Conservation (phyloP, 2,888 invertebrate species). For the Stramonita haemastoma region DNA sequence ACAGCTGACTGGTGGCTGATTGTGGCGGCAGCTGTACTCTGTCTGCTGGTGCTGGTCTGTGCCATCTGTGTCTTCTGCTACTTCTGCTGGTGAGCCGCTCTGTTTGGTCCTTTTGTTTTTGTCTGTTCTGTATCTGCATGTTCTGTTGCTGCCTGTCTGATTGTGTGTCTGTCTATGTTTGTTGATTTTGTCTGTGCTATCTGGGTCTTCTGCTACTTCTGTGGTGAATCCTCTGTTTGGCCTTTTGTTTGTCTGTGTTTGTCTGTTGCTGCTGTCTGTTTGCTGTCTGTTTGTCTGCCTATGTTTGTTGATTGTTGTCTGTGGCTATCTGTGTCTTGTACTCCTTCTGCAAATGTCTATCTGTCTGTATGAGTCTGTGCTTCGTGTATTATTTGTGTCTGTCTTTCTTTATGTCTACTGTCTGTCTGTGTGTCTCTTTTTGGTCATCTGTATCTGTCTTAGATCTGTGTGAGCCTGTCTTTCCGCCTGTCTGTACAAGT, state of each 20-base stretch:
- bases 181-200: background rate
- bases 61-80: slow-evolving; percentile 28
- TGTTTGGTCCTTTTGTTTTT: background rate
- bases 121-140: background rate
- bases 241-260: background rate
- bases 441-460: background rate
- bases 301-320: background rate
- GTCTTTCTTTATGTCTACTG: background rate
- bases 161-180: background rate
- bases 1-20: slow-evolving; percentile 43
- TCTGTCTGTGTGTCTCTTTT: background rate
- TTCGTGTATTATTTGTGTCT: background rate
- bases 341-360: background rate
- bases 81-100: slow-evolving; percentile 33
- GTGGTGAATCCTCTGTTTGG: slow-evolving; percentile 5
- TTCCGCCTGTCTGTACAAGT: background rate
- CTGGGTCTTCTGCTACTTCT: slow-evolving; percentile 21
- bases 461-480: background rate
- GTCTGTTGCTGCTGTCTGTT: background rate
- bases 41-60: slow-evolving; percentile 30
- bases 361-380: background rate
- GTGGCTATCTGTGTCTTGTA: background rate
- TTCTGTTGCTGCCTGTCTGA: background rate
- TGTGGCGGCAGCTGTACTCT: background rate
- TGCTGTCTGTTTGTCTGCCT: background rate